These are phyloP conservation scores for Engystomops pustulosus DNA, from an alignment of 2,113 vertebrate genomes.

Conservation along the genomic window DNA sequence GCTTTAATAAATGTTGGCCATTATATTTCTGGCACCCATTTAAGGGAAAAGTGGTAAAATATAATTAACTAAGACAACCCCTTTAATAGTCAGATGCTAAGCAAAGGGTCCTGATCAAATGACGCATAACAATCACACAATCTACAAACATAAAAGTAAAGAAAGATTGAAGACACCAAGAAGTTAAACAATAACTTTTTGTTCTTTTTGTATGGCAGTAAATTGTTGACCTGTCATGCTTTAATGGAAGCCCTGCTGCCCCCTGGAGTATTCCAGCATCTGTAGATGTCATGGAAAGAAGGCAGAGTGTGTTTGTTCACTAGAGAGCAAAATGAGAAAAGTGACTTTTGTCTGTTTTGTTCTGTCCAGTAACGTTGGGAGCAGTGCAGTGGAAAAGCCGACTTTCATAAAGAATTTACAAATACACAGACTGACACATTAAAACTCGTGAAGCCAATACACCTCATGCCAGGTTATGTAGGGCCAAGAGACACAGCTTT, in stretches of 20 bases:
- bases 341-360: background rate
- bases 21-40: too few relatives aligned
- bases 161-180: background rate
- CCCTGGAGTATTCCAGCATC: conserved; percentile 3
- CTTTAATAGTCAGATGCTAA: too few relatives aligned
- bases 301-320: conserved; percentile 12
- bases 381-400: conserved; percentile 35
- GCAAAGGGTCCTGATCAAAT: too few relatives aligned
- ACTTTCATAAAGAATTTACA: conserved; percentile 53
- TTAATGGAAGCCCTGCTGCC: conserved; percentile 14
- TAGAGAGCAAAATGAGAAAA: background rate
- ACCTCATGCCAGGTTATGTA: background rate
- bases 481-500: background rate
- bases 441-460: conserved; percentile 21
- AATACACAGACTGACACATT: conserved; percentile 32
- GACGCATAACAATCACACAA: too few relatives aligned
- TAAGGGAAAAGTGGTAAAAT: too few relatives aligned
- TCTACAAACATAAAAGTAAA: background rate
- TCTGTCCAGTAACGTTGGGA: background rate
- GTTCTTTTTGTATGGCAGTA: background rate
- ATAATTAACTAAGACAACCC: too few relatives aligned
- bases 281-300: conserved; percentile 21
- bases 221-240: conserved; percentile 9
- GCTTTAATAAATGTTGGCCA: too few relatives aligned
- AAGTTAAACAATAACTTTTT: conserved; percentile 23